Percentiles rank a stretch among this genome's conserved stretches.
phyloP scores from a whole-genome alignment of 2,888 invertebrate genomes.

The Drosophila mercatorum region DNA sequence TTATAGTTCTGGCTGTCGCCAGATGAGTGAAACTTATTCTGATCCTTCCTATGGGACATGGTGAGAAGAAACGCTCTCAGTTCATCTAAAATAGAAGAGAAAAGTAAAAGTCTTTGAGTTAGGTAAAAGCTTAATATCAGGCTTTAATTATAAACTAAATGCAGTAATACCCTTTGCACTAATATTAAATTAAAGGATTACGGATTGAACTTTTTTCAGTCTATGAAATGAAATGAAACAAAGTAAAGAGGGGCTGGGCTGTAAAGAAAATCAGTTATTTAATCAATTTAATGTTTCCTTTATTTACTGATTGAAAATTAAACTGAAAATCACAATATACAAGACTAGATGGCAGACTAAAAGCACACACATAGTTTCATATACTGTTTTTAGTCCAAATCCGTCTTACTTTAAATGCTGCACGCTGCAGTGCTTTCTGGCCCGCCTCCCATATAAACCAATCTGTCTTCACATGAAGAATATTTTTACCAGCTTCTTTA shows the following conservation, averaged over 20 bases:
- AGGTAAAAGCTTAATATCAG: background rate
- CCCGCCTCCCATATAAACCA: constrained; percentile 7
- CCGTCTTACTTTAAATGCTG: background rate
- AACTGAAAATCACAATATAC: background rate
- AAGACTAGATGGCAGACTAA: background rate
- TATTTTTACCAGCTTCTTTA: constrained; percentile 1
- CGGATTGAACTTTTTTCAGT: background rate
- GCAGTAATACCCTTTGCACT: background rate
- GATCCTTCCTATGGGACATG: constrained; percentile 10
- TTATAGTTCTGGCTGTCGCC: background rate
- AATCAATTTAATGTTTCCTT: background rate
- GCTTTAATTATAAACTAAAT: background rate
- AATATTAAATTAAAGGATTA: background rate
- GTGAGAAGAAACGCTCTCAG: background rate
- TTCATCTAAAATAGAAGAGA: background rate
- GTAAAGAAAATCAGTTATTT: too few species aligned
- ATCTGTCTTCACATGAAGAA: constrained; percentile 49
- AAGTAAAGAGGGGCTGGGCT: too few species aligned
- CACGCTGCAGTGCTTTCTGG: background rate
- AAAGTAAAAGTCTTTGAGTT: background rate
- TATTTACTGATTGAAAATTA: too few species aligned
- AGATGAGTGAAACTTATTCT: background rate
- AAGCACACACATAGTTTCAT: background rate
- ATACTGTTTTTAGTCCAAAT: background rate
- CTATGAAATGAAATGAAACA: background rate